Percentiles rank a stretch among this genome's conserved stretches.
These are phyloP conservation scores for Tenebrosternarchus preto DNA, from an alignment of 2,113 vertebrate species.

Conservation along the genomic window DNA sequence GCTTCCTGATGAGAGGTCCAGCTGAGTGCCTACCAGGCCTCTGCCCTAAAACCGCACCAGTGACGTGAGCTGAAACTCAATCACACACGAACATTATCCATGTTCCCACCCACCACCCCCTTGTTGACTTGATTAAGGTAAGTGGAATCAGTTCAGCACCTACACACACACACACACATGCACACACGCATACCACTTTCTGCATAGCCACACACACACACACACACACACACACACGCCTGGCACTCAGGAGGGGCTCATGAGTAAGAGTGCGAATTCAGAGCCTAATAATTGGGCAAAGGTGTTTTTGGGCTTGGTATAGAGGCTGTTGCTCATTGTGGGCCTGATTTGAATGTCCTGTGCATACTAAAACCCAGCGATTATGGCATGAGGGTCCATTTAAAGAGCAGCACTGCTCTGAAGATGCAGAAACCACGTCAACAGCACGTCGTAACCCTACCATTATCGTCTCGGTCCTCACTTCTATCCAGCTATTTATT, in stretches of 20 bases:
- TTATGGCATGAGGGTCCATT: constrained; percentile 65
- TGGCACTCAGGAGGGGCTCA: constrained; percentile 24
- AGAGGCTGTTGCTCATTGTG: constrained; percentile 37
- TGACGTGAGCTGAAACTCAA: constrained; percentile 27
- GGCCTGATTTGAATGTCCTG: constrained; percentile 47
- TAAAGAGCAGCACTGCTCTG: constrained; percentile 60
- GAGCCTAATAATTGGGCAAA: constrained; percentile 47
- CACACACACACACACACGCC: background rate
- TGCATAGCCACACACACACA: constrained; percentile 1
- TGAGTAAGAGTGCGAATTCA: constrained; percentile 43
- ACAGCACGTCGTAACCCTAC: constrained; percentile 69
- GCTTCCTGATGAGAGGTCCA: constrained; percentile 22
- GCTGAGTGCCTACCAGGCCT: background rate
- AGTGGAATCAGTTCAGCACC: constrained; percentile 45
- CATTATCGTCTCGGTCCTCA: constrained; percentile 69
- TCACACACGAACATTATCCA: constrained; percentile 41
- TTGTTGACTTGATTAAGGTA: constrained; percentile 61
- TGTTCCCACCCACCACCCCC: constrained; percentile 41
- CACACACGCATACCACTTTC: background rate
- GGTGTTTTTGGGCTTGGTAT: constrained; percentile 44
- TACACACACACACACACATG: constrained; percentile 5
- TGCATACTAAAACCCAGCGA: constrained; percentile 46
- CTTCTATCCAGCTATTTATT: constrained; percentile 72
- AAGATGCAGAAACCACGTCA: constrained; percentile 70
- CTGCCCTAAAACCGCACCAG: constrained; percentile 15